These are phyloP conservation scores for Esox niger DNA, from an alignment of 2,113 vertebrate species.

Conservation along the genomic window DNA sequence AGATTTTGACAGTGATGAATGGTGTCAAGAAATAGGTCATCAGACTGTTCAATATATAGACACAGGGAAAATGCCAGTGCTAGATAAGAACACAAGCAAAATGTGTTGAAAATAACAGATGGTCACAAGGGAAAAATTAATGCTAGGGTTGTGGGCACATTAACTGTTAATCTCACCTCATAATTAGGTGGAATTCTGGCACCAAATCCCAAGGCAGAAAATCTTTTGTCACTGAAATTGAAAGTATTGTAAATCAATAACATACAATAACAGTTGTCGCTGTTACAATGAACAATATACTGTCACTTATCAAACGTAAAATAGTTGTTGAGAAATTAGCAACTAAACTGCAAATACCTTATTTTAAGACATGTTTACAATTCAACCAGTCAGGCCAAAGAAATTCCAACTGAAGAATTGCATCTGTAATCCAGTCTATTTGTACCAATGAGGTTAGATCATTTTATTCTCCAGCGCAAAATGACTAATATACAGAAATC, in stretches of 20 bases:
- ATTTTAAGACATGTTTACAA: constrained; percentile 37
- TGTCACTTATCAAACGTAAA: constrained; percentile 23
- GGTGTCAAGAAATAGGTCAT: constrained; percentile 37
- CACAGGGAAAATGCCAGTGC: constrained; percentile 23
- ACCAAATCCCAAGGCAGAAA: constrained; percentile 94
- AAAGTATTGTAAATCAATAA: constrained; percentile 40
- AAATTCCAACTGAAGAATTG: constrained; percentile 41
- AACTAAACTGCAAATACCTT: constrained; percentile 13
- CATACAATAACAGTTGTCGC: not conserved
- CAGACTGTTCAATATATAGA: constrained; percentile 11
- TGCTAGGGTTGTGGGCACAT: not conserved
- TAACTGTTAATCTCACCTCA: constrained; percentile 73
- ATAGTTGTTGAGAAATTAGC: constrained; percentile 5
- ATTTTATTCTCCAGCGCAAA: constrained; percentile 9
- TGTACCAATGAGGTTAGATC: constrained; percentile 5
- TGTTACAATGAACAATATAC: not conserved
- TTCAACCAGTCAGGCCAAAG: not conserved
- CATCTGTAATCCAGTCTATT: constrained; percentile 33
- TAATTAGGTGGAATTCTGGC: constrained; percentile 95
- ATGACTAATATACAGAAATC: constrained; percentile 7
- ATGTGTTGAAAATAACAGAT: constrained; percentile 12
- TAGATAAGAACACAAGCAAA: constrained; percentile 20
- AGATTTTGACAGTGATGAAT: constrained; percentile 43
- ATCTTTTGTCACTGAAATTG: constrained; percentile 86
- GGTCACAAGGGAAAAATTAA: not conserved